Conservation (phyloP, 2,888 invertebrate genomes). For the Trissolcus japonicus region DNA sequence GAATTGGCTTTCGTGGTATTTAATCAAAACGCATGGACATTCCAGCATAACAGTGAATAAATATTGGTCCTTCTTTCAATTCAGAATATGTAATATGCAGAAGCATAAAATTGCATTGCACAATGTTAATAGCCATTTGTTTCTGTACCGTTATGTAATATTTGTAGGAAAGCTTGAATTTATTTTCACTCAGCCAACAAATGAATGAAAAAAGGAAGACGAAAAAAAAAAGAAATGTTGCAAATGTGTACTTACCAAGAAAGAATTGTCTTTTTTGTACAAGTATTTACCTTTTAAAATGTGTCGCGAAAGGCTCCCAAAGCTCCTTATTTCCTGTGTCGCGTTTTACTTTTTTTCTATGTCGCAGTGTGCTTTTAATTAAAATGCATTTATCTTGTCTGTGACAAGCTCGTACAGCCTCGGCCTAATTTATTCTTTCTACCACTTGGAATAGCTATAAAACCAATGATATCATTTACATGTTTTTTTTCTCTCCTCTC, state of each 20-base stretch:
- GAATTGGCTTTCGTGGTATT: constrained; percentile 14
- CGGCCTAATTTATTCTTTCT: constrained; percentile 51
- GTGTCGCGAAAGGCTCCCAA: constrained; percentile 33
- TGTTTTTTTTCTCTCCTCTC: constrained; percentile 12
- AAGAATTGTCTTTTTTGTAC: constrained; percentile 34
- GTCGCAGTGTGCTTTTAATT: constrained; percentile 49
- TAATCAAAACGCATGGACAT: background rate
- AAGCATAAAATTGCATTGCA: background rate
- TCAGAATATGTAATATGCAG: background rate
- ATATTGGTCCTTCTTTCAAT: constrained; percentile 1
- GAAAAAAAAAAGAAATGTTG: constrained; percentile 8
- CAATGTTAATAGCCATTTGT: background rate
- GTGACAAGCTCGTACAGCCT: constrained; percentile 39
- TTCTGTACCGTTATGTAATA: constrained; percentile 4
- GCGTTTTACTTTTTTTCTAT: constrained; percentile 34
- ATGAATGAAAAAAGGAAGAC: background rate
- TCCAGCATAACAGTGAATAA: constrained; percentile 13
- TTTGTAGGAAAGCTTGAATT: constrained; percentile 1
- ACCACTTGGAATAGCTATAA: constrained; percentile 36
- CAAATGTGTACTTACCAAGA: constrained; percentile 30
- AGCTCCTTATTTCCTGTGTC: constrained; percentile 47
- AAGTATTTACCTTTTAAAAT: constrained; percentile 43
- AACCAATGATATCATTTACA: constrained; percentile 45
- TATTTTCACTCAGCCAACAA: background rate
- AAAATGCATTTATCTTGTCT: constrained; percentile 49